Conservation (phyloP, 2,888 invertebrate genomes). For the Nebria salina region DNA sequence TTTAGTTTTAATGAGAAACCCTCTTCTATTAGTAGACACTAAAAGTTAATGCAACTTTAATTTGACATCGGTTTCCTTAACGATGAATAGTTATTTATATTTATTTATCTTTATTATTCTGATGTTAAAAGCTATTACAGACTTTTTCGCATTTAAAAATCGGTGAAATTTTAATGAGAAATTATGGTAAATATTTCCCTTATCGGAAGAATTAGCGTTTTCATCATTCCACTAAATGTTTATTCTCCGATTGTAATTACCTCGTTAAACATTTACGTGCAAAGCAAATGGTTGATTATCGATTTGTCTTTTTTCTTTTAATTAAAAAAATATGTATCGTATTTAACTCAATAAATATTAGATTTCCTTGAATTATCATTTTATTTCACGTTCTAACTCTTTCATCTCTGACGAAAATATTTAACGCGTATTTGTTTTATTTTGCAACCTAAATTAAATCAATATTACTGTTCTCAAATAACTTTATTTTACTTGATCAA, state of each 20-base stretch:
- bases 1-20: background rate
- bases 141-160: constrained; percentile 27
- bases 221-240: background rate
- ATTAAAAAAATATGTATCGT: background rate
- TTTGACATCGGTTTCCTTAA: constrained; percentile 36
- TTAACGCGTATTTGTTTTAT: too few relatives aligned
- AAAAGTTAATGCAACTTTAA: constrained; percentile 26
- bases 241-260: background rate
- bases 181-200: constrained; percentile 36
- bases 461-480: too few relatives aligned
- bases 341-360: background rate
- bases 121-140: background rate
- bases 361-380: background rate
- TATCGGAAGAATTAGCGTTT: background rate
- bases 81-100: constrained; percentile 36
- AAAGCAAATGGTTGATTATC: background rate
- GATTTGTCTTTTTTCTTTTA: background rate
- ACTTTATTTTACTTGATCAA: too few relatives aligned
- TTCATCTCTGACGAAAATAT: too few relatives aligned
- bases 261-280: background rate
- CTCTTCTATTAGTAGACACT: background rate
- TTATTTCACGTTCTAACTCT: background rate
- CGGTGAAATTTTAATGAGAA: constrained; percentile 44
- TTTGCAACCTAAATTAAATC: too few relatives aligned
- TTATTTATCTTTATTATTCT: constrained; percentile 37